phyloP scores from a whole-genome alignment of 1,140 invertebrate species.

The Ladona fulva region DNA sequence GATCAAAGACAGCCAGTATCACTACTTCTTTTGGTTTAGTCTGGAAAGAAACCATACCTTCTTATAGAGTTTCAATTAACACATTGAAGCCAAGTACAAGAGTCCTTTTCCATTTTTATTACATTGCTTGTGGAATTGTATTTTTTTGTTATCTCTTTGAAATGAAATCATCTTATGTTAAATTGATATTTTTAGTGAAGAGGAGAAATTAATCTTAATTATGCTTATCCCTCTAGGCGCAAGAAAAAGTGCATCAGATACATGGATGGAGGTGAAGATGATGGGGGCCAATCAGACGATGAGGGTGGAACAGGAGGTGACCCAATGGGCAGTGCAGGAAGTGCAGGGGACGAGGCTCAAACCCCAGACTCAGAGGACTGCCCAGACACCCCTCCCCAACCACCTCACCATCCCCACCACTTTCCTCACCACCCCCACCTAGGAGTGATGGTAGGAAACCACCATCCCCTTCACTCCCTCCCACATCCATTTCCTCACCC shows the following conservation, averaged over 20 bases:
- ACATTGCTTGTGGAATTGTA: too few species aligned
- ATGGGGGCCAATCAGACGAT: conserved; percentile 65
- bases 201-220: too few species aligned
- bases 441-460: conserved; percentile 26
- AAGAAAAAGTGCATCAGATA: conserved; percentile 98
- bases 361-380: conserved; percentile 56
- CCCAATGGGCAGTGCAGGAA: conserved; percentile 63
- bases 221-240: conserved; percentile 51
- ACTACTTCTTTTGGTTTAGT: too few species aligned
- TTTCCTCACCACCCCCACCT: conserved; percentile 13
- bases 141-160: too few species aligned
- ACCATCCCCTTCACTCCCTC: background rate
- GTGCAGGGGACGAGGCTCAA: conserved; percentile 56
- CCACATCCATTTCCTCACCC: background rate
- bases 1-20: too few species aligned
- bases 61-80: too few species aligned
- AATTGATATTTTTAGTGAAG: too few species aligned
- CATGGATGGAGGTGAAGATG: conserved; percentile 64
- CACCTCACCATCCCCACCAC: conserved; percentile 22
- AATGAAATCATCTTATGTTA: too few species aligned
- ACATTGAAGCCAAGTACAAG: too few species aligned
- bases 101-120: too few species aligned
- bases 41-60: too few species aligned
- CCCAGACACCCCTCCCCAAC: conserved; percentile 30
- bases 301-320: conserved; percentile 36